Evolutionary conservation across 2,797 vertebrate genomes (phyloP).

Genomic region (Limosa lapponica): DNA sequence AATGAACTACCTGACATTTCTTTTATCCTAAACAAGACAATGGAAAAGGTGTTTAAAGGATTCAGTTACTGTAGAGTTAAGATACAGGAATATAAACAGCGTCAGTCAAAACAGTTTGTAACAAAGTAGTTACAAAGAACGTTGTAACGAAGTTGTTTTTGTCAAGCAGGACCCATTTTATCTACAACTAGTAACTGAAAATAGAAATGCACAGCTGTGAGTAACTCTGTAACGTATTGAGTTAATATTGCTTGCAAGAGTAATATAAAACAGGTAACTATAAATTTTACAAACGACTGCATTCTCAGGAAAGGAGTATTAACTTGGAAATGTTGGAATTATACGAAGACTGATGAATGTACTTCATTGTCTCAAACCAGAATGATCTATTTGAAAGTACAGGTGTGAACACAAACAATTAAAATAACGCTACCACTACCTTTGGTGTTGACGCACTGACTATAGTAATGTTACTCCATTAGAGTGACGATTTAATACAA

Average conservation of each 20-base stretch:
- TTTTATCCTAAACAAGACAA: not conserved
- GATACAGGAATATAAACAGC: not conserved
- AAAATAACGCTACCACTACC: not conserved
- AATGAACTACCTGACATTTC: not conserved
- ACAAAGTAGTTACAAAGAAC: not conserved
- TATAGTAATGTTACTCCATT: not conserved
- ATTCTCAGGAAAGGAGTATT: not conserved
- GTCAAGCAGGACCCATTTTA: not conserved
- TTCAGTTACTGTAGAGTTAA: not conserved
- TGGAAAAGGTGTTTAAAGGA: not conserved
- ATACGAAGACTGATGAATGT: not conserved
- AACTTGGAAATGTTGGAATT: not conserved
- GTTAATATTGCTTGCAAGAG: not conserved
- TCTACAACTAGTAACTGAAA: not conserved
- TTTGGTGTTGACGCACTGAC: not conserved
- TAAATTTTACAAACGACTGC: not conserved
- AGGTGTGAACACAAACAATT: not conserved
- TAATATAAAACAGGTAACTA: not conserved
- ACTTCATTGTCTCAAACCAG: not conserved
- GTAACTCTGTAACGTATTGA: not conserved
- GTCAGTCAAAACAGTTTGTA: not conserved
- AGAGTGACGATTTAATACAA: not conserved
- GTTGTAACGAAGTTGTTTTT: not conserved
- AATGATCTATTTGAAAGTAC: not conserved
- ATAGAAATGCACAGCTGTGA: not conserved